Evolutionary conservation across 2,113 vertebrate genomes (phyloP), one percentile per base, ranked within the genome.

Genomic region (Eulacestoma nigropectus): DNA sequence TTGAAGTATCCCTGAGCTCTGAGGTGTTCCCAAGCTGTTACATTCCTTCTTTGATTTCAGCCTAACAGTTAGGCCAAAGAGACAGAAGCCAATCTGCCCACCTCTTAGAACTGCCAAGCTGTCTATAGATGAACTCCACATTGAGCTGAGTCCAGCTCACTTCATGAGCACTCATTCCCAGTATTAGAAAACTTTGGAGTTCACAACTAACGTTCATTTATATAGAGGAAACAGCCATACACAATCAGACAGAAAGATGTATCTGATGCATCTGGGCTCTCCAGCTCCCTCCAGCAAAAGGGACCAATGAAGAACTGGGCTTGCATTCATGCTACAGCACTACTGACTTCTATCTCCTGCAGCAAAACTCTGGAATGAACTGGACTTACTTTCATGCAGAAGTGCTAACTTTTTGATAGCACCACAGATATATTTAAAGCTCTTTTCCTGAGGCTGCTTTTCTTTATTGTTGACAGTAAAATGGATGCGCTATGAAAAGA

Each of bases 381-480:
- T 44, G 42, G n/a, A 57, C 69, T 81, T 23, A 52, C 25, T 93
- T 75, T 96, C 56, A 39, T 49, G 50, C 42, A 85, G 46, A 20
- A 92, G 22, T 53, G 49, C 53, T 89, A 87, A 81, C 72, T 68
- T 91, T 74, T 89, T 96, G 91, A 73, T 91, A 49, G n/a, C 7
- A 75, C 22, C 55, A 68, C 22, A 75, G 30, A 56, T 90, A 33
- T 81, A 87, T 57, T 94, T 73, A 80, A 78, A 87, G 82, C 33
- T 89, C 39, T 94, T 84, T 87, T 86, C 90, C 62, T 32, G 14
- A 91, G 89, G 92, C 85, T 87, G 39, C 2, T 77, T 79, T 85
- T 74, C n/a, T 88, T 91, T 96, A 25, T 73, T 68, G 19, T 93
- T 82, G 47, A 89, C 78, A 91, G 52, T 47, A 86, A 96, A 94